A percentile compares a stretch with the other conserved stretches of the same genome.
Conservation (phyloP, 2,888 invertebrate genomes). For the Griposia aprilina region DNA sequence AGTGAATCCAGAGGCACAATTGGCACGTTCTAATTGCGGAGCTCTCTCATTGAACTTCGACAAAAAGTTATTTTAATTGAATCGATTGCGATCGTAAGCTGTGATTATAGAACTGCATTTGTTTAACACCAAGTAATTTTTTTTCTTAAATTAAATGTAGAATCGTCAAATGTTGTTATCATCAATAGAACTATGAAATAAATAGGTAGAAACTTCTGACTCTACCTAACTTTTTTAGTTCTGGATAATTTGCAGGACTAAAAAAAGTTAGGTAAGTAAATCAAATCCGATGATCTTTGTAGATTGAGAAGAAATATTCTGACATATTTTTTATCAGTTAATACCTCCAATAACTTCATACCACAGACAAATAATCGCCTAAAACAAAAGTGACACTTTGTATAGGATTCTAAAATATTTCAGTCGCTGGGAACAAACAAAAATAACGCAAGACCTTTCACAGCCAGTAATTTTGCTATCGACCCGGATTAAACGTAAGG, state of each 20-base stretch:
- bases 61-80: conserved; percentile 27
- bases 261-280: background rate
- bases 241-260: background rate
- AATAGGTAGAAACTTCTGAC: background rate
- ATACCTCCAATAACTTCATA: background rate
- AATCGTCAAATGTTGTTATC: background rate
- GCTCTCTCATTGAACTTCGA: conserved; percentile 15
- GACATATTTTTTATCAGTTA: background rate
- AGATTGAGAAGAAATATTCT: background rate
- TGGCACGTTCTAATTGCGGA: conserved; percentile 35
- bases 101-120: background rate
- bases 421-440: background rate
- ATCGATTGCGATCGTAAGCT: conserved; percentile 4
- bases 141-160: background rate
- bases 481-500: conserved; percentile 1
- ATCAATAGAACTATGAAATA: background rate
- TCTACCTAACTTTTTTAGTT: background rate
- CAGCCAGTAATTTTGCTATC: background rate
- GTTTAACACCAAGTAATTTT: background rate
- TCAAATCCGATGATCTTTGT: background rate
- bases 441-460: conserved; percentile 8
- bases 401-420: background rate
- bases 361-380: background rate
- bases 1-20: conserved; percentile 21
- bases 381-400: background rate